Evolutionary conservation across 2,888 invertebrate species (phyloP).

Genomic region (Villa cingulata): DNA sequence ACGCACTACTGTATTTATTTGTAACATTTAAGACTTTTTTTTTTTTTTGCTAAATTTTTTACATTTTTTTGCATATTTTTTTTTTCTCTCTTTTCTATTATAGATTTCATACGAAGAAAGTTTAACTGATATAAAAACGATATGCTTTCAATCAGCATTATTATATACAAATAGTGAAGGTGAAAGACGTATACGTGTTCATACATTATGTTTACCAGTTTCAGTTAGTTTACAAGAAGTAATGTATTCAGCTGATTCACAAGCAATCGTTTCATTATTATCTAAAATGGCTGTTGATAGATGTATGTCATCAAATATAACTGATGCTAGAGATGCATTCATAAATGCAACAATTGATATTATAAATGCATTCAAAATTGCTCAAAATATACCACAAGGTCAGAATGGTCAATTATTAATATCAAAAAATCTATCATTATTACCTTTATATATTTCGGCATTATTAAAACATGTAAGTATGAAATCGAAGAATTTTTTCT

Average conservation of each 20-base stretch:
- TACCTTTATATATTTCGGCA: slow-evolving; percentile 82
- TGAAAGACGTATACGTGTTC: slow-evolving; percentile 93
- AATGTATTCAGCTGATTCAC: slow-evolving; percentile 80
- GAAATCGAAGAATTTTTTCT: not conserved
- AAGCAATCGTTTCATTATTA: slow-evolving; percentile 81
- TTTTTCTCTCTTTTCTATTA: not conserved
- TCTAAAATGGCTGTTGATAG: slow-evolving; percentile 98
- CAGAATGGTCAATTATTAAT: slow-evolving; percentile 52
- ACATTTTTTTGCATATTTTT: too few relatives aligned
- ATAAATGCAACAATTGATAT: slow-evolving; percentile 91
- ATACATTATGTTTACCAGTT: slow-evolving; percentile 90
- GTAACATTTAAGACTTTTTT: too few relatives aligned
- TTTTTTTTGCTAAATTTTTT: too few relatives aligned
- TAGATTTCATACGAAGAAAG: slow-evolving; percentile 73
- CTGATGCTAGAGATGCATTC: slow-evolving; percentile 92
- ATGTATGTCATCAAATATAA: slow-evolving; percentile 67
- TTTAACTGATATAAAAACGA: slow-evolving; percentile 68
- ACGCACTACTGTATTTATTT: too few relatives aligned
- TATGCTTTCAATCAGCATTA: slow-evolving; percentile 95
- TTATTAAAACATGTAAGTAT: slow-evolving; percentile 67
- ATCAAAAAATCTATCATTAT: slow-evolving; percentile 60
- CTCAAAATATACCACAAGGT: slow-evolving; percentile 48
- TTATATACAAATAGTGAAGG: slow-evolving; percentile 92
- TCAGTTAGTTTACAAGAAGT: slow-evolving; percentile 73
- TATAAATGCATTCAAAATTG: slow-evolving; percentile 55